These are phyloP conservation scores for Magallana angulata DNA, from an alignment of 1,140 invertebrate species.

Conservation along the genomic window DNA sequence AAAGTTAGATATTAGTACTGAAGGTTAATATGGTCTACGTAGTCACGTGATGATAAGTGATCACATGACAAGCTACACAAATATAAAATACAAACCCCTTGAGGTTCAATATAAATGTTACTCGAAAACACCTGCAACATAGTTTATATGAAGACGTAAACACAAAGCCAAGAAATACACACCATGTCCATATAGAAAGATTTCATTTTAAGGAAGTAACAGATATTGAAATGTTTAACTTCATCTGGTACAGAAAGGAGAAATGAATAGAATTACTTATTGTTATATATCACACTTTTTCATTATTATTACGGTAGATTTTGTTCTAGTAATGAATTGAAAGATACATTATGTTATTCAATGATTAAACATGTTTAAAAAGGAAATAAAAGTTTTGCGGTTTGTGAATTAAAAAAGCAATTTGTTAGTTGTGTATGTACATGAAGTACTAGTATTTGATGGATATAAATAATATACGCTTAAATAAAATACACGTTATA, in stretches of 20 bases:
- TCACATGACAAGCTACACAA: neutral
- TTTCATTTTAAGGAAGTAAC: neutral
- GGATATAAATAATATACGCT: neutral
- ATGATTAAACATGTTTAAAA: no score
- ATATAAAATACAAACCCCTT: slow-evolving; percentile 52
- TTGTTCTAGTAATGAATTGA: no score
- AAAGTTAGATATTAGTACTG: neutral
- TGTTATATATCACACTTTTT: no score
- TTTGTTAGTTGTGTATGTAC: neutral
- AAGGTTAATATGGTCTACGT: neutral
- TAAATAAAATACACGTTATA: neutral
- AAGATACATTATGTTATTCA: no score
- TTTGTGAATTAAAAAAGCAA: neutral
- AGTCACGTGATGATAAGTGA: neutral
- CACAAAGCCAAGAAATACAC: slow-evolving; percentile 29
- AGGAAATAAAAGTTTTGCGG: no score
- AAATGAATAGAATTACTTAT: no score
- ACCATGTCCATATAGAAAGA: neutral
- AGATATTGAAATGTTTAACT: neutral
- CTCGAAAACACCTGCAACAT: slow-evolving; percentile 52
- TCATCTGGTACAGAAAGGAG: no score
- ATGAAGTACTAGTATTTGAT: neutral
- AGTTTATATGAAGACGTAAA: slow-evolving; percentile 42
- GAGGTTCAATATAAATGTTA: slow-evolving; percentile 49
- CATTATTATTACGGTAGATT: no score